Percentiles rank a stretch among this genome's conserved stretches.
These are phyloP conservation scores for Nannospalax galili DNA, from an alignment of 2,113 vertebrate genomes.

Conservation along the genomic window DNA sequence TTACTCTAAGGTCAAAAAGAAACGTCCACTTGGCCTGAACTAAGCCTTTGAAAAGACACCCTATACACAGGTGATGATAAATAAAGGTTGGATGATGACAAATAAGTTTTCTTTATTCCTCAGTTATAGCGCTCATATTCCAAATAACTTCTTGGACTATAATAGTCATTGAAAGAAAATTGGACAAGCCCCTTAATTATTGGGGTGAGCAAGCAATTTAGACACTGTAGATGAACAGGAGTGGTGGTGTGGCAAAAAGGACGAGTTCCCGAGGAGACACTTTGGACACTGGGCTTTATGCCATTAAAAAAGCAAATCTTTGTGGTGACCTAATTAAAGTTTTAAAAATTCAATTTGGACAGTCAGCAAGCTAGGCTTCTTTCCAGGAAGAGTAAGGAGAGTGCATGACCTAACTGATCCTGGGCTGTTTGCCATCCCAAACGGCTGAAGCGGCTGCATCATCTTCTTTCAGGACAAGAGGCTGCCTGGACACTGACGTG, in stretches of 20 bases:
- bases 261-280: slow-evolving; percentile 56
- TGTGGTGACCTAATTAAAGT: slow-evolving; percentile 72
- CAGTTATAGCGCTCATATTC: neutral
- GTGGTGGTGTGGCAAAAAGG: slow-evolving; percentile 39
- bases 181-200: neutral
- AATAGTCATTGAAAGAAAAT: neutral
- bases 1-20: neutral
- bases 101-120: neutral
- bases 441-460: neutral
- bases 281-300: slow-evolving; percentile 68
- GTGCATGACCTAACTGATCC: slow-evolving; percentile 33
- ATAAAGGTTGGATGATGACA: neutral
- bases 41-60: neutral
- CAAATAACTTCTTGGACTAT: neutral
- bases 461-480: neutral
- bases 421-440: neutral
- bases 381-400: slow-evolving; percentile 63
- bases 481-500: neutral
- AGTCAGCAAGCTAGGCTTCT: slow-evolving; percentile 40
- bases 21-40: neutral
- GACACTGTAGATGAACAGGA: neutral
- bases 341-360: slow-evolving; percentile 72
- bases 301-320: slow-evolving; percentile 70
- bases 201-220: neutral
- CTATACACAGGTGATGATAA: neutral